Base-by-base conservation (phyloP, 2,888 invertebrate genomes). In the Plagodis dolabraria region DNA sequence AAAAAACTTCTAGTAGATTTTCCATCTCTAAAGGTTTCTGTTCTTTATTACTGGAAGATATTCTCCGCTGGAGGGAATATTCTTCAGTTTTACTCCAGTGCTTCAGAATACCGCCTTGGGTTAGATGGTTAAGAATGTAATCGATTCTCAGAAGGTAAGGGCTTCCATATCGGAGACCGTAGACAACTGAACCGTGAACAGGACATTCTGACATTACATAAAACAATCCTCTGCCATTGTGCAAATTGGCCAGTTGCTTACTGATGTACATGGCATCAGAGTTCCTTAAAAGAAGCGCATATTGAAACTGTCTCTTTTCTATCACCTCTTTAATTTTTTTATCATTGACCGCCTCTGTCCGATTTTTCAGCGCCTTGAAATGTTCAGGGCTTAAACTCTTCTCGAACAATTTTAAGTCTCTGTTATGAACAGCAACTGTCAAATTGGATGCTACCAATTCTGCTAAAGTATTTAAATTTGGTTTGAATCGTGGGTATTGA, bases 131-230 rank as follows among this genome's bases (percentile, higher is more conserved):
- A 2, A 94, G 73, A 0, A 94, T 79, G 10, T 79, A 80, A 63
- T 94, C 85, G 5, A 94, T 50, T 53, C 85, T 87, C 7, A 83
- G 86, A 49, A 93, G 75, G 71, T 93, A 94, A 0, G 94, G 94
- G 36, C 94, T 94, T 1, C 94, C 94, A 64, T 94, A 93, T n/a
- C 91, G 88, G 8, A 94, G 79, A 0, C 93, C 93, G 60, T 93
- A 94, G 0, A 94, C 94, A 0, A 93, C 89, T 12, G 89, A 88
- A 72, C 93, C 94, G 0, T 94, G 94, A 0, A 94, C 85, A 10
- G 94, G 93, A 67, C 94, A 94, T 35, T 92, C 89, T 7, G 71
- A 66, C 72, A 93, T 89, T 0, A 87, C 79, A 67, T 94, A 93
- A 63, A 85, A 94, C 0, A 93, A 43, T 0, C 93, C 90, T 43